phyloP scores from a whole-genome alignment of 2,797 vertebrate genomes.

The Mormyrus proboscirostris region DNA sequence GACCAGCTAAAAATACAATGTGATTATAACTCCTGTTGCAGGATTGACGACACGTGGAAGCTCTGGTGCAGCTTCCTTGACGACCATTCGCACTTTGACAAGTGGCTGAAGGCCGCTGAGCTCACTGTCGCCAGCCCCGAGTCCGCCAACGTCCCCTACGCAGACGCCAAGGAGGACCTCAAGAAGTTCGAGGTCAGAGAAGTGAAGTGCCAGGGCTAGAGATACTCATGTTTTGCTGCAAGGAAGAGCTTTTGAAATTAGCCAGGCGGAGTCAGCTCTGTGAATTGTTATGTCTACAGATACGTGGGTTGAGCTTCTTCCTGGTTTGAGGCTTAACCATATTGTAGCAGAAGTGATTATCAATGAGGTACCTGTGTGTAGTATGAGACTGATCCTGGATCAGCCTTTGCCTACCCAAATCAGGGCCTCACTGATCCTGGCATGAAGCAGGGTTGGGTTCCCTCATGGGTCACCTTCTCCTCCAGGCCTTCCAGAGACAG shows the following conservation, averaged over 20 bases:
- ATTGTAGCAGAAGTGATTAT: neutral
- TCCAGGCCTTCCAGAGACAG: conserved; percentile 81
- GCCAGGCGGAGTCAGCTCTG: neutral
- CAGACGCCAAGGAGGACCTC: conserved; percentile 82
- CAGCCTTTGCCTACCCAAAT: neutral
- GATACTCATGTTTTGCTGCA: neutral
- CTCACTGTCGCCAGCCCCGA: conserved; percentile 71
- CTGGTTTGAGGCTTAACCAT: neutral
- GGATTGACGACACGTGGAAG: conserved; percentile 89
- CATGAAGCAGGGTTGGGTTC: neutral
- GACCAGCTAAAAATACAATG: neutral
- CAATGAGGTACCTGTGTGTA: neutral
- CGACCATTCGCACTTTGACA: conserved; percentile 82
- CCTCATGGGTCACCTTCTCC: neutral
- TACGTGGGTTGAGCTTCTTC: neutral
- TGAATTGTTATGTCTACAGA: neutral
- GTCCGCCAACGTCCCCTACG: conserved; percentile 77
- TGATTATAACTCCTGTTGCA: conserved; percentile 35
- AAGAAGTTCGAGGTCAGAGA: conserved; percentile 84
- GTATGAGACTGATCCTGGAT: neutral
- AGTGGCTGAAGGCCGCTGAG: conserved; percentile 83
- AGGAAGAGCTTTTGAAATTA: neutral
- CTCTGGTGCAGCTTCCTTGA: conserved; percentile 89
- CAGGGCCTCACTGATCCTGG: neutral
- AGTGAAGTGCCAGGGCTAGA: neutral